phyloP scores from a whole-genome alignment of 2,888 invertebrate species.

The Thymelicus acteon region DNA sequence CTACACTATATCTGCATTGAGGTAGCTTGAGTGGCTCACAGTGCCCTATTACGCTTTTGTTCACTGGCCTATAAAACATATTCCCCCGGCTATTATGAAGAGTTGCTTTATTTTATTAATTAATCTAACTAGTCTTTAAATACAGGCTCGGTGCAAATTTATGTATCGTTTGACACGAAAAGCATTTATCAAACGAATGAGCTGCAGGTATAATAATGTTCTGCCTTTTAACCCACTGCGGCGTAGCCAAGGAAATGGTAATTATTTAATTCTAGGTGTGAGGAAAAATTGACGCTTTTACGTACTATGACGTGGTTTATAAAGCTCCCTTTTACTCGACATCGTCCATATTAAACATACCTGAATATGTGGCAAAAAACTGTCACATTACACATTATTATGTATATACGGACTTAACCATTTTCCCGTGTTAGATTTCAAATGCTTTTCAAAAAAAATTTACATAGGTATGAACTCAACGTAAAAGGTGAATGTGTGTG shows the following conservation, averaged over 20 bases:
- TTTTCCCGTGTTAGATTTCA: too few relatives aligned
- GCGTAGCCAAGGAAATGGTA: constrained; percentile 2
- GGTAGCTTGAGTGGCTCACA: background rate
- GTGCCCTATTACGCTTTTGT: constrained; percentile 15
- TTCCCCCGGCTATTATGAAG: background rate
- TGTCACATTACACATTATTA: too few relatives aligned
- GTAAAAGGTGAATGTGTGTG: too few relatives aligned
- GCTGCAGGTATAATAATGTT: constrained; percentile 7
- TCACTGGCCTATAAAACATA: constrained; percentile 10
- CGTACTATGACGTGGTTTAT: too few relatives aligned
- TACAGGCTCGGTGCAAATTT: background rate
- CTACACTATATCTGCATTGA: background rate
- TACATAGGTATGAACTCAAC: too few relatives aligned
- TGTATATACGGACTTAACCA: too few relatives aligned
- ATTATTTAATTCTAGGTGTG: too few relatives aligned
- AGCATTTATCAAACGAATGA: constrained; percentile 6
- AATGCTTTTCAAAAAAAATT: too few relatives aligned
- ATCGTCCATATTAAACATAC: too few relatives aligned
- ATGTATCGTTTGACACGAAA: background rate
- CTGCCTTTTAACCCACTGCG: background rate
- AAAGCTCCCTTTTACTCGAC: too few relatives aligned
- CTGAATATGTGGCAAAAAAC: too few relatives aligned
- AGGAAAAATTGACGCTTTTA: too few relatives aligned
- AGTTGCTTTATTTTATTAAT: constrained; percentile 17
- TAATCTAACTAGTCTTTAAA: background rate